A percentile compares a stretch with the other conserved stretches of the same genome.
These are phyloP conservation scores for Morone chrysops DNA, from an alignment of 2,113 vertebrate genomes.

Conservation along the genomic window DNA sequence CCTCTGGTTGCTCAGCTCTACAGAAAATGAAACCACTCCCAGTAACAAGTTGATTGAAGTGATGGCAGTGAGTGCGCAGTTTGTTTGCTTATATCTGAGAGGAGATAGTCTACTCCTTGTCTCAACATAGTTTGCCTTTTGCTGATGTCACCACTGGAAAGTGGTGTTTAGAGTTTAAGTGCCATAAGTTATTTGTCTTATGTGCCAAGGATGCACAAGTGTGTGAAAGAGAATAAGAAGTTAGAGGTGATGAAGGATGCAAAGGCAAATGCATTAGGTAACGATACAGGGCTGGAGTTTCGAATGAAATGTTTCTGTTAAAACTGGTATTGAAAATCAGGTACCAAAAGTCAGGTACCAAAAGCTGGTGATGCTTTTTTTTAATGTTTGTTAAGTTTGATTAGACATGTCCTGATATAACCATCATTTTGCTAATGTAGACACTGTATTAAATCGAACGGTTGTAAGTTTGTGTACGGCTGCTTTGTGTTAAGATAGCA, in stretches of 20 bases:
- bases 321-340: neutral
- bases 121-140: neutral
- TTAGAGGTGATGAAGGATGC: neutral
- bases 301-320: neutral
- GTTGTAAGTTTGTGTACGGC: too few species aligned
- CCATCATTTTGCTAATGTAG: neutral
- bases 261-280: neutral
- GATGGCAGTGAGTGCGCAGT: constrained; percentile 22
- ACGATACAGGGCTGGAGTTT: neutral
- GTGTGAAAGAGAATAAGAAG: neutral
- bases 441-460: neutral
- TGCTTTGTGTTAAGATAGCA: neutral
- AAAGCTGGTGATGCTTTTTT: neutral
- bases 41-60: constrained; percentile 31
- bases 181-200: neutral
- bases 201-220: neutral
- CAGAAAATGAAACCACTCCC: constrained; percentile 40
- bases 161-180: neutral
- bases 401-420: constrained; percentile 14
- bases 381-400: neutral
- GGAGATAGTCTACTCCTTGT: neutral
- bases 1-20: constrained; percentile 43
- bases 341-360: neutral
- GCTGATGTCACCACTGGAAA: neutral
- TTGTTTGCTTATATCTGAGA: constrained; percentile 28